Conservation (phyloP, 2,888 invertebrate species). For the Epistrophella euchroma region DNA sequence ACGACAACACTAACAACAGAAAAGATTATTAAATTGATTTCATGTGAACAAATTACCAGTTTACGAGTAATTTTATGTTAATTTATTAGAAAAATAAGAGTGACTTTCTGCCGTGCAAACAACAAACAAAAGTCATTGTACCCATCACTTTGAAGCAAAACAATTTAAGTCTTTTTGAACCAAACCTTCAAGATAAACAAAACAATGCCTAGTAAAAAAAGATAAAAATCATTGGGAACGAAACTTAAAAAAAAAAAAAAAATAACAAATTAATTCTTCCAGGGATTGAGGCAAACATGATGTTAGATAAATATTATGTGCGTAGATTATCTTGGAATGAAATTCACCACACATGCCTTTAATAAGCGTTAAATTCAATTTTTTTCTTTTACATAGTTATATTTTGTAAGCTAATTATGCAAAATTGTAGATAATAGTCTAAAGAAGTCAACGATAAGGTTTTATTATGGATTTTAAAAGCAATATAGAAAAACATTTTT, state of each 20-base stretch:
- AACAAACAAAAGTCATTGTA: constrained; percentile 35
- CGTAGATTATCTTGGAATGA: background rate
- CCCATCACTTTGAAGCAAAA: background rate
- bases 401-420: too few relatives aligned
- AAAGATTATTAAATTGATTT: background rate
- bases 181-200: background rate
- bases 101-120: background rate
- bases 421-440: too few relatives aligned
- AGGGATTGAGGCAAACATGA: background rate
- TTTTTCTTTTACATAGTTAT: too few relatives aligned
- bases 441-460: too few relatives aligned
- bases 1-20: background rate
- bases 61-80: constrained; percentile 14
- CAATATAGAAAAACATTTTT: too few relatives aligned
- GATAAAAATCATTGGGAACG: constrained; percentile 24
- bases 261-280: background rate
- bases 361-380: too few relatives aligned
- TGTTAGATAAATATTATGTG: background rate
- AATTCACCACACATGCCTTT: too few relatives aligned
- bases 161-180: background rate
- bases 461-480: too few relatives aligned
- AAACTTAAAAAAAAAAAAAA: background rate
- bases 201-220: background rate
- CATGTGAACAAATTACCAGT: constrained; percentile 49
- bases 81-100: constrained; percentile 6